phyloP scores from a whole-genome alignment of 2,113 vertebrate genomes.

The Vidua chalybeata region DNA sequence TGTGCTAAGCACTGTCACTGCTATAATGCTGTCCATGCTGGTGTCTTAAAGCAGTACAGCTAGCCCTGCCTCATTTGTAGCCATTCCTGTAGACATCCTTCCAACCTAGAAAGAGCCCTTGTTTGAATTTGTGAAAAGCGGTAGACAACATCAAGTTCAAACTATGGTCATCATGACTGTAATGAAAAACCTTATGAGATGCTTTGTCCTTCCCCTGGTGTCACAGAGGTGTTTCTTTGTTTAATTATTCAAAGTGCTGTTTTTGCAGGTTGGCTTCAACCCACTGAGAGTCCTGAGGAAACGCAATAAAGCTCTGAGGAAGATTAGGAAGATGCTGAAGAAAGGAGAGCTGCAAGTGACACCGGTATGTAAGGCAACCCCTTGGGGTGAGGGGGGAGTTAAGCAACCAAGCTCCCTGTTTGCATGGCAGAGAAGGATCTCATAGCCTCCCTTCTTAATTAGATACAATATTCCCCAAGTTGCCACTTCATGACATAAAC shows the following conservation, averaged over 20 bases:
- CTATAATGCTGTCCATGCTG: not conserved
- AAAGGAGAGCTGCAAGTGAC: constrained; percentile 84
- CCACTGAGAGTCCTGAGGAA: constrained; percentile 89
- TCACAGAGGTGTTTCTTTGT: not conserved
- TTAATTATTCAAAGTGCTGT: not conserved
- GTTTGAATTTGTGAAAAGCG: not conserved
- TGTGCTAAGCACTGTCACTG: not conserved
- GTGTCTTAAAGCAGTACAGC: not conserved
- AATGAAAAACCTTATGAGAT: not conserved
- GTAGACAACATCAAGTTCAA: not conserved
- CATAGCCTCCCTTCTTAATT: not conserved
- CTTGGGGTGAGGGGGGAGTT: rapidly evolving
- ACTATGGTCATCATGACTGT: not conserved
- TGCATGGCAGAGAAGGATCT: not conserved
- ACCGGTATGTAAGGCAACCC: constrained; percentile 67
- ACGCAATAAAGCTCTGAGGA: constrained; percentile 90
- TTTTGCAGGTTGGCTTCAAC: constrained; percentile 87
- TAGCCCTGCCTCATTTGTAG: not conserved
- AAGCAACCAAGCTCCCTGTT: not conserved
- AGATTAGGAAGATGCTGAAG: constrained; percentile 86
- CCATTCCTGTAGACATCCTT: not conserved
- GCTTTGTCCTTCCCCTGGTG: not conserved
- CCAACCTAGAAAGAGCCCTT: not conserved
- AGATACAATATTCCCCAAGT: not conserved
- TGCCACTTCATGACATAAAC: not conserved